Evolutionary conservation across 2,888 invertebrate species (phyloP).

Genomic region (Diarsia dahlii): DNA sequence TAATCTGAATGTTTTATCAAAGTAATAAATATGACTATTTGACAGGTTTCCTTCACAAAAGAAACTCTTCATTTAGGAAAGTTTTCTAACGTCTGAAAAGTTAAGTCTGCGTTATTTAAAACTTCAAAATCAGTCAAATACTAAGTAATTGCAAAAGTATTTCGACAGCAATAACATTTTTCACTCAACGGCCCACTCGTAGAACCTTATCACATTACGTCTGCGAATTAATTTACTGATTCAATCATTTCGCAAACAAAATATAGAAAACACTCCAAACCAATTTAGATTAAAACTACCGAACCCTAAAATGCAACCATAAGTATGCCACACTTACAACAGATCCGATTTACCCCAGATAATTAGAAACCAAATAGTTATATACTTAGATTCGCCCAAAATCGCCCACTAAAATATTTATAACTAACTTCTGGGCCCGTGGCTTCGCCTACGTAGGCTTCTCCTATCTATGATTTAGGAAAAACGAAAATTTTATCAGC

Average conservation of each 20-base stretch:
- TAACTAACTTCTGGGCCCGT: too few relatives aligned
- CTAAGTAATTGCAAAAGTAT: background rate
- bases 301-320: background rate
- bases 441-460: too few relatives aligned
- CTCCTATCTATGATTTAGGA: too few relatives aligned
- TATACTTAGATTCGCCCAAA: background rate
- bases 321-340: background rate
- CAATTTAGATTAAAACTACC: background rate
- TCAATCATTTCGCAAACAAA: background rate
- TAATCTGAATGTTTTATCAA: background rate
- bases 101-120: background rate
- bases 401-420: too few relatives aligned
- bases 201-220: background rate
- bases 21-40: background rate
- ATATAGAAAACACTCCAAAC: background rate
- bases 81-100: background rate
- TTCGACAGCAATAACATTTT: background rate
- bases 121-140: background rate
- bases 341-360: constrained; percentile 8
- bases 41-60: background rate
- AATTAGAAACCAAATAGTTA: background rate
- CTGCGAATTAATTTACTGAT: background rate
- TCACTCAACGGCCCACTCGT: background rate
- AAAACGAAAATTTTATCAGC: too few relatives aligned
- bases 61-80: background rate